These are phyloP conservation scores for Sebastes goodei DNA, from an alignment of 2,797 vertebrate genomes.

Conservation along the genomic window DNA sequence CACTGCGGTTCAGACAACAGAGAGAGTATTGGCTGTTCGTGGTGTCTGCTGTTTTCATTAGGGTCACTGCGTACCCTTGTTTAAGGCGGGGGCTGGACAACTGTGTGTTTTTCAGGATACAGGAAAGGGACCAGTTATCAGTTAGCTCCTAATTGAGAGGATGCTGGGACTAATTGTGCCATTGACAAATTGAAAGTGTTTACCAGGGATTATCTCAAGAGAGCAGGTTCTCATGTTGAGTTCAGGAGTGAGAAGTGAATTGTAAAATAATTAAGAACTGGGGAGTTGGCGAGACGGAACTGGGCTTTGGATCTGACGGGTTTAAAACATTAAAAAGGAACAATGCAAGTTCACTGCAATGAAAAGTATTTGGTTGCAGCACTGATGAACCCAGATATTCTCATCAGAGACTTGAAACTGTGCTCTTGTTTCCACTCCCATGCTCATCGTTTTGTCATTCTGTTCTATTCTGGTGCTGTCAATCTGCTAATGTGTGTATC, in stretches of 20 bases:
- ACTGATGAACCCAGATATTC: background rate
- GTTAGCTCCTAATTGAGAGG: constrained; percentile 6
- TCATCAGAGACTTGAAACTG: background rate
- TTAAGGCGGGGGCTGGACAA: background rate
- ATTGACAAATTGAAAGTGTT: constrained; percentile 6
- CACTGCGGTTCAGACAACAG: background rate
- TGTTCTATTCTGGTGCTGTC: constrained; percentile 44
- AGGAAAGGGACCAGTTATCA: background rate
- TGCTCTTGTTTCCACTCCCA: constrained; percentile 4
- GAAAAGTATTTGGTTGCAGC: background rate
- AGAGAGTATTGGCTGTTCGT: background rate
- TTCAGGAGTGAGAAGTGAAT: background rate
- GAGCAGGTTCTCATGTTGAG: background rate
- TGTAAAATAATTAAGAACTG: background rate
- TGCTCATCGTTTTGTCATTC: constrained; percentile 41
- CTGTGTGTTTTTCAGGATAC: background rate
- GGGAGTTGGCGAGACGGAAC: background rate
- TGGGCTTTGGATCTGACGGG: too few relatives aligned
- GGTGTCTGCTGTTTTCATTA: background rate
- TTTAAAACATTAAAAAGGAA: background rate
- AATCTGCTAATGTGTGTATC: constrained; percentile 47
- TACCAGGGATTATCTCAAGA: background rate
- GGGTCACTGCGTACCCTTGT: background rate
- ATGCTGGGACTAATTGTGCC: background rate
- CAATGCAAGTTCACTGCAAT: background rate